Evolutionary conservation across 2,888 invertebrate species (phyloP), one percentile per base, ranked within the genome.

Genomic region (Mesochorus sp.): DNA sequence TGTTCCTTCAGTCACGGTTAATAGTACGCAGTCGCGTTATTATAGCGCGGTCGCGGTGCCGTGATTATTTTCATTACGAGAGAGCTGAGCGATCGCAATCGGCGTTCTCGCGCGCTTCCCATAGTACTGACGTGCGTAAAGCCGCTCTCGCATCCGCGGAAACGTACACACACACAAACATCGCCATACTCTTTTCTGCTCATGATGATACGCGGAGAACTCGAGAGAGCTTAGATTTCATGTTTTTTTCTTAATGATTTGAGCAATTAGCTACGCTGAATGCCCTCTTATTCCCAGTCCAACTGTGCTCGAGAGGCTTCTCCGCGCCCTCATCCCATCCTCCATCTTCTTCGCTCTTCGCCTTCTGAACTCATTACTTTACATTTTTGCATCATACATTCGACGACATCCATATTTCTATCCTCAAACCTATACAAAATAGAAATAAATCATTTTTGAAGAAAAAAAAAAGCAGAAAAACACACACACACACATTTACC

Each of bases 241-340:
- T 91, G 89, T 90, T 91, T 91, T 81, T 90, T 90, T 91, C 89
- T 89, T 91, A 90, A 91, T 90, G 89, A 90, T 90, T 90, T 88
- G 88, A 90, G 89, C 89, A 91, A 91, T 91, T 91, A 91, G 90
- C 90, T 85, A 91, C 91, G 90, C 90, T 89, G 89, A 90, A 87
- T 90, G 89, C 90, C 80, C 87, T 74, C 51, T 70, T 87, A 88
- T 88, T 88, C 86, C 87, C 88, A 84, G 87, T 88, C 82, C 79
- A 73, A 77, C 78, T 70, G 74, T 51, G 71, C 66, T 80, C 72
- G 80, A 67, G 81, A 82, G 80, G 80, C 74, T 78, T 84, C 81
- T 79, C 82, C 76, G 57, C 64, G 72, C 66, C 55, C 71, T 62
- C 76, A 67, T 76, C 71, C n/a, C 57, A 61, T 71, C 67, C 66